Base-by-base conservation (phyloP, 2,113 vertebrate genomes). In the Tachysurus fulvidraco region DNA sequence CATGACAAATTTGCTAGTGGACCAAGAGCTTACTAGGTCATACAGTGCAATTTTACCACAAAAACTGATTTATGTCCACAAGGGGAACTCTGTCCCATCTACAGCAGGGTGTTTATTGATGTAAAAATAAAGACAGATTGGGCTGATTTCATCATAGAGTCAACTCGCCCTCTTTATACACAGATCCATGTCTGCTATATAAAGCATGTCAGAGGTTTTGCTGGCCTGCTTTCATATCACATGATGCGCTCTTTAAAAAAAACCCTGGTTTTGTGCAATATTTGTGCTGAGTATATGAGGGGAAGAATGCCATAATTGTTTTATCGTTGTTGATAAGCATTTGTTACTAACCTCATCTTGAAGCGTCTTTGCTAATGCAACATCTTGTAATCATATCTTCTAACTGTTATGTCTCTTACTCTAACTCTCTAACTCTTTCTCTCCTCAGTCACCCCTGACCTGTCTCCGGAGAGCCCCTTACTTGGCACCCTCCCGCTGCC, bases 361-460 rank as follows among this genome's bases (percentile, higher is more conserved):
- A 77, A 54, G 5, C 30, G 0, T 5, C 41, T n/a, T 77, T 77
- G 46, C 73, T 52, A 52, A 46, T 46, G 23, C 9, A 44, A 71
- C 30, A 44, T 2, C 36, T 65, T 23, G 4, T 3, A 44, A 21
- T 71, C 19, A 50, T 6, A 50, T 74, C 17, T 44, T 44, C 9
- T 86, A 65, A 19, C 57, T 17, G 2, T 28, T 23, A 25, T 25
- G 5, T 52, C 2, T 89, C 67, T 52, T 86, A 57, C 86, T n/a
- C n/a, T n/a, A n/a, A n/a, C n/a, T n/a, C n/a, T n/a, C n/a, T n/a
- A n/a, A n/a, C n/a, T n/a, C n/a, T 74, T 14, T 87, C 77, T 85
- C 2, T 82, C 67, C 25, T 14, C 90, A 95, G 95, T 94, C 65
- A 88, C 92, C 88, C 93, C 94, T 89, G 94, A 96, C 55, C 93